Percentiles rank a stretch among this genome's conserved stretches.
Evolutionary conservation across 2,888 invertebrate species (phyloP).

Genomic region (Eilema sororculum): DNA sequence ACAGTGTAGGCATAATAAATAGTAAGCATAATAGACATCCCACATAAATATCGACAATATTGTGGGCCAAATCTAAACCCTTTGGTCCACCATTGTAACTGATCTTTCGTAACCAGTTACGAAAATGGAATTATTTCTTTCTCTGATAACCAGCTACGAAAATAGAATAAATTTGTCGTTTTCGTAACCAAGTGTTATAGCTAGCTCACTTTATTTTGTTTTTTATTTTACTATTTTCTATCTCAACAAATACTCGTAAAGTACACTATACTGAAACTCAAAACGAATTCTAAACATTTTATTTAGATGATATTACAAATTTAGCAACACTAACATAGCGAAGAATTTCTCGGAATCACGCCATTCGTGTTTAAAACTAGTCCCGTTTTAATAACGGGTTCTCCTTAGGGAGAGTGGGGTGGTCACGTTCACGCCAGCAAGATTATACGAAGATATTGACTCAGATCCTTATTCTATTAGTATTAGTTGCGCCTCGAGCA

Average conservation of each 20-base stretch:
- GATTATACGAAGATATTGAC: slow-evolving; percentile 49
- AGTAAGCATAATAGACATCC: too few relatives aligned
- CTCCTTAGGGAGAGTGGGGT: not conserved
- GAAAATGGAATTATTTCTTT: too few relatives aligned
- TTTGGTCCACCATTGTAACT: too few relatives aligned
- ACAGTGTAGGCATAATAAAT: too few relatives aligned
- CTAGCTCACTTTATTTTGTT: too few relatives aligned
- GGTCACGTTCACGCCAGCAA: slow-evolving; percentile 44
- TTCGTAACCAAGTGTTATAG: too few relatives aligned
- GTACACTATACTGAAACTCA: not conserved
- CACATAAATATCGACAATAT: too few relatives aligned
- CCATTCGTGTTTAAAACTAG: slow-evolving; percentile 17
- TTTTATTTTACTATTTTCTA: not conserved
- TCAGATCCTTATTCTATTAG: slow-evolving; percentile 32
- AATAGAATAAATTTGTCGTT: too few relatives aligned
- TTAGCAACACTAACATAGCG: not conserved
- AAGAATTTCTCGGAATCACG: slow-evolving; percentile 2
- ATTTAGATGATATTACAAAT: not conserved
- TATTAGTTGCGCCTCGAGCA: slow-evolving; percentile 30
- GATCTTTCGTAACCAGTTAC: too few relatives aligned
- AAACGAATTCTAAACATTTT: not conserved
- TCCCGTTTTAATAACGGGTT: slow-evolving; percentile 28
- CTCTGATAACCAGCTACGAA: too few relatives aligned
- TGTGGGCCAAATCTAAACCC: too few relatives aligned
- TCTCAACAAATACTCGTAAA: not conserved